These are phyloP conservation scores for Strigamia crassipes DNA, from an alignment of 2,888 invertebrate species.

Conservation along the genomic window DNA sequence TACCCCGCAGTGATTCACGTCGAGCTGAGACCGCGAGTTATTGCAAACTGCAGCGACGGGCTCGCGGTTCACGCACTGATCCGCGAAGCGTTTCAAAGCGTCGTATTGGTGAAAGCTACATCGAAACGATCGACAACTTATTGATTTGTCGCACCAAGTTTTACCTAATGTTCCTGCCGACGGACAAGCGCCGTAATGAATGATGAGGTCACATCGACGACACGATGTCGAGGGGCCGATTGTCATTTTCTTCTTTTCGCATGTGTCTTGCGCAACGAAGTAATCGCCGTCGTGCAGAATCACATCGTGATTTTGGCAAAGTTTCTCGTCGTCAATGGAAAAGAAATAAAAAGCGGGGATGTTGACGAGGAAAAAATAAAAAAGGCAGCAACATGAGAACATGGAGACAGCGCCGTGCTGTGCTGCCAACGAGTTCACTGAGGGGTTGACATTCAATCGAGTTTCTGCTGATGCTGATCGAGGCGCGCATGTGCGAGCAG, in stretches of 20 bases:
- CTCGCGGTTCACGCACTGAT: neutral
- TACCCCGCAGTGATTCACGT: neutral
- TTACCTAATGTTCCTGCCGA: neutral
- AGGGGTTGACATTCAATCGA: slow-evolving; percentile 19
- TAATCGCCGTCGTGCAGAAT: neutral
- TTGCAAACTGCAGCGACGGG: neutral
- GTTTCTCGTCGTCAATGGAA: neutral
- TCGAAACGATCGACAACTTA: neutral
- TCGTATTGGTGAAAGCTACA: neutral
- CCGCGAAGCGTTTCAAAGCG: neutral
- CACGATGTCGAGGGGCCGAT: neutral
- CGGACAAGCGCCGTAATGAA: neutral
- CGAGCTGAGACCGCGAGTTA: neutral
- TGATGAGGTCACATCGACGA: neutral
- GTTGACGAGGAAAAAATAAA: neutral
- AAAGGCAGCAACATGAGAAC: neutral
- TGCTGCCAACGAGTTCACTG: neutral
- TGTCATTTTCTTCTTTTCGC: neutral
- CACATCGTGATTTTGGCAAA: neutral
- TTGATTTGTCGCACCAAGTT: neutral
- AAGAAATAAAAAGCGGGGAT: neutral
- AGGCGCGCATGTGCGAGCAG: slow-evolving; percentile 6
- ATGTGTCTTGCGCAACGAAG: neutral
- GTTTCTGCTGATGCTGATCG: neutral
- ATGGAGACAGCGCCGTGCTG: slow-evolving; percentile 21